phyloP scores from a whole-genome alignment of 37 sponge, comb jelly and placozoan species.

The Ephydatia muelleri region DNA sequence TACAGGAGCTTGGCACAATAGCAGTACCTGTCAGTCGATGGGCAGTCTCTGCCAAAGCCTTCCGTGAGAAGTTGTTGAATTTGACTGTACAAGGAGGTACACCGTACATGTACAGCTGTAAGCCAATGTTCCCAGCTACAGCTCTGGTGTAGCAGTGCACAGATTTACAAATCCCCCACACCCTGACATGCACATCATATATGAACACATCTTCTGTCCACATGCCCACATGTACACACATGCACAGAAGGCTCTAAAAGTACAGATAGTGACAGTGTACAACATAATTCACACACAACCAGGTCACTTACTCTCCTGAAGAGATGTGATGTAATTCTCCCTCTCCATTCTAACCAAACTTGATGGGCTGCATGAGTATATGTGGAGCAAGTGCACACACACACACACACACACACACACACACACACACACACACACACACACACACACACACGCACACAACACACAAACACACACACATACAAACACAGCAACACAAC shows the following conservation, averaged over 20 bases:
- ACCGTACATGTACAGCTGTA: not conserved
- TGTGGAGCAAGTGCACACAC: not conserved
- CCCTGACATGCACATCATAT: not conserved
- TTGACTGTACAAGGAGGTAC: not conserved
- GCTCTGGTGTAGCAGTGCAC: too few relatives aligned
- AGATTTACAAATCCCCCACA: not conserved
- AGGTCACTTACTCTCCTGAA: not conserved
- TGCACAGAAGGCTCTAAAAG: not conserved
- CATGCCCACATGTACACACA: not conserved
- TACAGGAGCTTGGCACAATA: not conserved
- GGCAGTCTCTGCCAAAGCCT: not conserved
- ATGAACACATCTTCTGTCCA: not conserved
- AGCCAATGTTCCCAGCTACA: too few relatives aligned
- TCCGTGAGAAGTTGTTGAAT: not conserved
- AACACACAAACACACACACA: too few relatives aligned
- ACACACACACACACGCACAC: too few relatives aligned
- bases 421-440: too few relatives aligned
- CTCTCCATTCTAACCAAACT: conserved; percentile 35
- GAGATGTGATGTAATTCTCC: conserved; percentile 9
- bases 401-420: not conserved
- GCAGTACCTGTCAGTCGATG: not conserved
- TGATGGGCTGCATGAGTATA: conserved; percentile 7
- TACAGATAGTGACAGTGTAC: not conserved
- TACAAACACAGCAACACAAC: too few relatives aligned
- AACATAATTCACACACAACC: not conserved